These are phyloP conservation scores for Nothoprocta pentlandii DNA, from an alignment of 2,113 vertebrate species.

Conservation along the genomic window DNA sequence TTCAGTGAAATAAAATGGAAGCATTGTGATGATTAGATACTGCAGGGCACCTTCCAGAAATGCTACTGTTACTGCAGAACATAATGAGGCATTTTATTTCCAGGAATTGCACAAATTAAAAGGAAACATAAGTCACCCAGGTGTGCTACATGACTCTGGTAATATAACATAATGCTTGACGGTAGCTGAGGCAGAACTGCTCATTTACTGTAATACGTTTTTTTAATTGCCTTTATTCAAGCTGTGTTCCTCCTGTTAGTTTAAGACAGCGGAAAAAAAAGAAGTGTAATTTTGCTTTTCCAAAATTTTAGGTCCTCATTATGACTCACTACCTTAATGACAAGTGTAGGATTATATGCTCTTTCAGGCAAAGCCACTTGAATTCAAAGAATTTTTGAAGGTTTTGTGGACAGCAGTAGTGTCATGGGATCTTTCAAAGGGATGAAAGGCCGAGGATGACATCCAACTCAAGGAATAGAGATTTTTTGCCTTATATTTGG, in stretches of 20 bases:
- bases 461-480: background rate
- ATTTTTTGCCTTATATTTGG: background rate
- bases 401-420: background rate
- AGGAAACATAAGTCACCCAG: constrained; percentile 17
- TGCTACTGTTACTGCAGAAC: constrained; percentile 13
- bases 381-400: background rate
- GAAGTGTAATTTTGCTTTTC: background rate
- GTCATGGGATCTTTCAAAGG: background rate
- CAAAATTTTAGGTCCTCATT: background rate
- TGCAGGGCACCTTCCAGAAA: background rate
- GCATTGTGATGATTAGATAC: background rate
- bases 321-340: background rate
- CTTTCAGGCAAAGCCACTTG: background rate
- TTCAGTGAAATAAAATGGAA: constrained; percentile 25
- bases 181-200: constrained; percentile 3
- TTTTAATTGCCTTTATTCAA: background rate
- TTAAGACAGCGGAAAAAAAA: background rate
- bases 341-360: background rate
- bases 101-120: constrained; percentile 10
- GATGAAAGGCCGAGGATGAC: background rate
- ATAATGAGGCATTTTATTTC: constrained; percentile 40
- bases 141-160: background rate
- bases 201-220: background rate
- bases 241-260: background rate
- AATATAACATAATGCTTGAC: background rate